phyloP scores from a whole-genome alignment of 2,888 invertebrate genomes.

The Linnaemya vulpina region DNA sequence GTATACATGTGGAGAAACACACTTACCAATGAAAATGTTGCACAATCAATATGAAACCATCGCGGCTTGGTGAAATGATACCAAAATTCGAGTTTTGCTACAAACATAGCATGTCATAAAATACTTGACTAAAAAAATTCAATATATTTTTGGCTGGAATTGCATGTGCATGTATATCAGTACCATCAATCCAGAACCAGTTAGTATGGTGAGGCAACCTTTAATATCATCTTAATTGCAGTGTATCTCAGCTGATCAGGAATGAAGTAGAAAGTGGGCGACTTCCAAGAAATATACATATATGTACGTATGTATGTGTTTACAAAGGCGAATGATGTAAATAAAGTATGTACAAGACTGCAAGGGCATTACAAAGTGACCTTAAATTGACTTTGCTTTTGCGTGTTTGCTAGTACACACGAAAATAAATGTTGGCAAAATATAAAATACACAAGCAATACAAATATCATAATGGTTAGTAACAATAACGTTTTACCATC shows the following conservation, averaged over 20 bases:
- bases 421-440: constrained; percentile 24
- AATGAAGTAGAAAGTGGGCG: constrained; percentile 38
- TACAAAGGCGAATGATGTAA: constrained; percentile 7
- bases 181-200: constrained; percentile 48
- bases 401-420: constrained; percentile 2
- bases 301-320: no score
- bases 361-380: constrained; percentile 68
- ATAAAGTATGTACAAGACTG: constrained; percentile 2
- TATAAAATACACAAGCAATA: not conserved
- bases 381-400: constrained; percentile 41
- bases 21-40: no score
- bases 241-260: constrained; percentile 19
- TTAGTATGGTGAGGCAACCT: constrained; percentile 27
- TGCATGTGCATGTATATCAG: not conserved
- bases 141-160: not conserved
- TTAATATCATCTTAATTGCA: constrained; percentile 27
- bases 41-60: no score
- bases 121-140: not conserved
- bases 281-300: constrained; percentile 11
- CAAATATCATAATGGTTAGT: not conserved
- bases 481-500: not conserved
- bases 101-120: no score
- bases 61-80: no score
- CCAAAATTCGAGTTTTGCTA: no score
- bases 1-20: no score